Evolutionary conservation across 1,140 invertebrate genomes (phyloP).

Genomic region (Ditylenchus dipsaci): DNA sequence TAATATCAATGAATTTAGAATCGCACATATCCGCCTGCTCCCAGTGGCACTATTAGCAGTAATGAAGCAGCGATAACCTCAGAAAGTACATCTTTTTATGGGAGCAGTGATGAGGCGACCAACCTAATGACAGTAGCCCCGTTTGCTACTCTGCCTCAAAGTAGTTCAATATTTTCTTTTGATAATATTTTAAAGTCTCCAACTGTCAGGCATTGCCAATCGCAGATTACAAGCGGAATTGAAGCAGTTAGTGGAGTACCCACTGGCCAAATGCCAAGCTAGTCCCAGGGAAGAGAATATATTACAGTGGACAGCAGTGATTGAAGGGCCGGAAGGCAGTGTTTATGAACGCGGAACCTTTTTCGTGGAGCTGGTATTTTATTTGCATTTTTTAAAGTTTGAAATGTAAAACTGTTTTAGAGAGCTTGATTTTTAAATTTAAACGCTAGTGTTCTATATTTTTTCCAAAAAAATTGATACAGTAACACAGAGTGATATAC

Average conservation of each 20-base stretch:
- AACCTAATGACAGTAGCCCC: background rate
- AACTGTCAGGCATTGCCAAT: conserved; percentile 2
- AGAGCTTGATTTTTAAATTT: no score
- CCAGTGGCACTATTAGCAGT: no score
- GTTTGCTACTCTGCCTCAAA: background rate
- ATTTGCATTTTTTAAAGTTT: background rate
- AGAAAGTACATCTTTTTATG: no score
- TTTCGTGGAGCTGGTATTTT: conserved; percentile 31
- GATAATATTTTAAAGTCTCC: background rate
- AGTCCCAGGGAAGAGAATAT: conserved; percentile 33
- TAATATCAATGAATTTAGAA: no score
- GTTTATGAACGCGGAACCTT: conserved; percentile 39
- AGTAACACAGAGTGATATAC: no score
- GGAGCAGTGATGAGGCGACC: background rate
- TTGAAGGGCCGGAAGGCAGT: conserved; percentile 31
- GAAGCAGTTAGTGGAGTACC: background rate
- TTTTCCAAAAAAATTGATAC: no score
- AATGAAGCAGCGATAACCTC: no score
- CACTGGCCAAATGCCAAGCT: conserved; percentile 14
- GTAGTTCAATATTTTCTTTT: background rate
- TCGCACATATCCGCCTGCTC: no score
- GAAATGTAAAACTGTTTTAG: background rate
- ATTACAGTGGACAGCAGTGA: conserved; percentile 30
- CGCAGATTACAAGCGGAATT: background rate
- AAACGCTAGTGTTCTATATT: no score